Conservation (phyloP, 2,797 vertebrate species). For the Falco concolor region DNA sequence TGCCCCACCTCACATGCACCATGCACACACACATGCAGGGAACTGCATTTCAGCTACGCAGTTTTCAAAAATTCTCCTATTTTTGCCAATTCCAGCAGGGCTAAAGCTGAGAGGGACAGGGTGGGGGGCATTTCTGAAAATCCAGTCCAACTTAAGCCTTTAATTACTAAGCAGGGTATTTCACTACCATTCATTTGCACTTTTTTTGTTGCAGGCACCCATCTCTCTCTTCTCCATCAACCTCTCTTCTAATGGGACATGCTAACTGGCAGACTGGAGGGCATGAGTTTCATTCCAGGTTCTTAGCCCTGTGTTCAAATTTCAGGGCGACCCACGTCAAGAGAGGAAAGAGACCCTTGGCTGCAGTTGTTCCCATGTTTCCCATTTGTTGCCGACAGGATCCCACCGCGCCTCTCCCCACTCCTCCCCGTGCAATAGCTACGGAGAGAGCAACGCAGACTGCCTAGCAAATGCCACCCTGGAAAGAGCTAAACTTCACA, state of each 20-base stretch:
- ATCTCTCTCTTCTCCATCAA: background rate
- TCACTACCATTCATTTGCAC: background rate
- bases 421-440: background rate
- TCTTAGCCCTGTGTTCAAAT: background rate
- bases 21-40: background rate
- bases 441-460: background rate
- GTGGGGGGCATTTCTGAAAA: background rate
- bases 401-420: background rate
- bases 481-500: background rate
- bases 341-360: background rate
- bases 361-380: background rate
- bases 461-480: accelerated
- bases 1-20: background rate
- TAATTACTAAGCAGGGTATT: background rate
- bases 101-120: background rate
- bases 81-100: background rate
- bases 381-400: background rate
- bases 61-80: background rate
- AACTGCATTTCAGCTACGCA: background rate
- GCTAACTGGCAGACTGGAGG: background rate
- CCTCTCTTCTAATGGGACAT: background rate
- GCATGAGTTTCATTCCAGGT: background rate
- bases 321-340: background rate
- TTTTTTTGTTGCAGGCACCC: background rate
- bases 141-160: background rate